phyloP scores from a whole-genome alignment of 2,888 invertebrate species.

The Mongoloraphidia duomilia region DNA sequence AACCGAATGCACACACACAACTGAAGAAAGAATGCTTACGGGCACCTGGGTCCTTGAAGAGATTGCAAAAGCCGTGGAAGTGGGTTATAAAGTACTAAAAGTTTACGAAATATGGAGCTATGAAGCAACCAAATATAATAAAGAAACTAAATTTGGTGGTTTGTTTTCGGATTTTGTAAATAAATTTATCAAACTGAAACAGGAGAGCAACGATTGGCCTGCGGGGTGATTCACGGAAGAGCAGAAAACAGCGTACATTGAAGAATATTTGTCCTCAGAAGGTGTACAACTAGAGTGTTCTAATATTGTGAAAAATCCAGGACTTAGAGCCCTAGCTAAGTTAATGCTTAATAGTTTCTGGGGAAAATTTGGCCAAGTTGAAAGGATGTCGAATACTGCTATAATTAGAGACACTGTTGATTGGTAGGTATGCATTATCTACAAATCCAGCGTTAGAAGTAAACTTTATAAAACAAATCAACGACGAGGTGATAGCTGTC shows the following conservation, averaged over 20 bases:
- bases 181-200: constrained; percentile 20
- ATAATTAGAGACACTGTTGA: constrained; percentile 8
- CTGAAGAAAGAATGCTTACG: constrained; percentile 14
- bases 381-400: constrained; percentile 11
- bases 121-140: constrained; percentile 15
- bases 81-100: constrained; percentile 21
- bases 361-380: constrained; percentile 12
- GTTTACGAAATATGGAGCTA: constrained; percentile 24
- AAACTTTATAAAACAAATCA: constrained; percentile 10
- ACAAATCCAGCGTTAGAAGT: constrained; percentile 12
- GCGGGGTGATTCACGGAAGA: constrained; percentile 12
- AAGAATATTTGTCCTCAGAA: constrained; percentile 9
- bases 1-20: constrained; percentile 20
- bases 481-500: constrained; percentile 14
- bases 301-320: constrained; percentile 11
- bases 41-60: constrained; percentile 23
- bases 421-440: constrained; percentile 11
- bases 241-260: constrained; percentile 8
- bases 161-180: constrained; percentile 22
- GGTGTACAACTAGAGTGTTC: constrained; percentile 6
- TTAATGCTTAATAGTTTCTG: constrained; percentile 16
- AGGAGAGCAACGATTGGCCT: constrained; percentile 19
- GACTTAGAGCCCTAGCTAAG: constrained; percentile 12
- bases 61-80: constrained; percentile 19
- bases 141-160: constrained; percentile 13